Evolutionary conservation across 2,797 vertebrate species (phyloP).

Genomic region (Mormyrus proboscirostris): DNA sequence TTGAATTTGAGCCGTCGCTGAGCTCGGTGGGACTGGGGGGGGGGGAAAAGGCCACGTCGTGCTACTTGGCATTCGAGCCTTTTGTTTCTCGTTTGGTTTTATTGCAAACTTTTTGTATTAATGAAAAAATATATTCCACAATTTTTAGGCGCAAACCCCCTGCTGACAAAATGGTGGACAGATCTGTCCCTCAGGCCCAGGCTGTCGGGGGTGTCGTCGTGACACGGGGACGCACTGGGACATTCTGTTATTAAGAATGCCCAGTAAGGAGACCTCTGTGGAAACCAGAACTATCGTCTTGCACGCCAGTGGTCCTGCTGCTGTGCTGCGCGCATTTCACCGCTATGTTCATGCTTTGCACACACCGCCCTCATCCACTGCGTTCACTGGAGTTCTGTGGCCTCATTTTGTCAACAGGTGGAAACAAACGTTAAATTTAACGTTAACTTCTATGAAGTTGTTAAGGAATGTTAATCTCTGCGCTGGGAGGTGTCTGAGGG

Average conservation of each 20-base stretch:
- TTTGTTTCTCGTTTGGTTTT: slow-evolving; percentile 16
- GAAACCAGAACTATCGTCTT: not conserved
- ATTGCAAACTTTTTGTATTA: slow-evolving; percentile 23
- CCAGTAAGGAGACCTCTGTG: not conserved
- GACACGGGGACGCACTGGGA: not conserved
- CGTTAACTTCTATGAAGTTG: slow-evolving; percentile 80
- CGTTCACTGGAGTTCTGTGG: not conserved
- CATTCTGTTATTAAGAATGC: not conserved
- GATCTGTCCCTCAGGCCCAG: not conserved
- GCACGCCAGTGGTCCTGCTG: not conserved
- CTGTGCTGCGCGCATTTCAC: not conserved
- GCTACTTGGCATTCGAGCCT: slow-evolving; percentile 73
- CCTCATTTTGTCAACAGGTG: slow-evolving; percentile 55
- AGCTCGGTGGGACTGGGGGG: slow-evolving; percentile 65
- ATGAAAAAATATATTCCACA: not conserved
- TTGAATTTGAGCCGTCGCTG: slow-evolving; percentile 77
- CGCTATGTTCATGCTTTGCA: not conserved
- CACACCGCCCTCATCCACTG: not conserved
- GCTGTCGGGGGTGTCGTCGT: not conserved
- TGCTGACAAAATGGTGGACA: slow-evolving; percentile 22
- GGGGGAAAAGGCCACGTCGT: slow-evolving; percentile 51
- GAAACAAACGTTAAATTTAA: slow-evolving; percentile 42
- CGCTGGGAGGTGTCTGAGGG: slow-evolving; percentile 32
- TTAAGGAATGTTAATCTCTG: slow-evolving; percentile 50
- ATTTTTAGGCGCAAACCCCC: slow-evolving; percentile 9